A percentile compares a stretch with the other conserved stretches of the same genome.
These are phyloP conservation scores for Campoletis sonorensis DNA, from an alignment of 1,140 invertebrate genomes.

Conservation along the genomic window DNA sequence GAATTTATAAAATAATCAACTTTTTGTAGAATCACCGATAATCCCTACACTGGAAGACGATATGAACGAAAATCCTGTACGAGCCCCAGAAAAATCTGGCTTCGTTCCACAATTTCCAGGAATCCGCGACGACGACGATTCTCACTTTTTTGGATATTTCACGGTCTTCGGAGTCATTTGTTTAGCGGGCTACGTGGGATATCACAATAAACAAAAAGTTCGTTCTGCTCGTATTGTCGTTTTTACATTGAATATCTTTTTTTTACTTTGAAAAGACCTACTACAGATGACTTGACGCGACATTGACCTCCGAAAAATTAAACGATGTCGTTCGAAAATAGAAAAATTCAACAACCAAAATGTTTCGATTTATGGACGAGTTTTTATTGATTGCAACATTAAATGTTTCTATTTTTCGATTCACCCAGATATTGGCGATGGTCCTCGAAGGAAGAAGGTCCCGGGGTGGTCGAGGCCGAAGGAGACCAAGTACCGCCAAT, in stretches of 20 bases:
- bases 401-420: conserved; percentile 29
- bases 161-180: conserved; percentile 78
- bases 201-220: conserved; percentile 85
- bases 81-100: neutral
- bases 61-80: neutral
- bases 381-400: conserved; percentile 5
- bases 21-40: neutral
- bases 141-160: conserved; percentile 82
- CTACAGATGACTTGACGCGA: no score
- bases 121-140: conserved; percentile 69
- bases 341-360: no score
- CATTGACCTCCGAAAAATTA: no score
- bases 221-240: conserved; percentile 36
- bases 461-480: conserved; percentile 71
- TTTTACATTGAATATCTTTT: neutral
- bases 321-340: no score
- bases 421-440: conserved; percentile 78
- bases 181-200: conserved; percentile 80
- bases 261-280: no score
- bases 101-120: conserved; percentile 15
- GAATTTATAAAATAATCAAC: neutral
- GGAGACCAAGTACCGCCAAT: conserved; percentile 78
- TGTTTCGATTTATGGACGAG: neutral
- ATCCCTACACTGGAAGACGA: neutral
- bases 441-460: conserved; percentile 78